Evolutionary conservation across 2,888 invertebrate species (phyloP).

Genomic region (Suillia variegata): DNA sequence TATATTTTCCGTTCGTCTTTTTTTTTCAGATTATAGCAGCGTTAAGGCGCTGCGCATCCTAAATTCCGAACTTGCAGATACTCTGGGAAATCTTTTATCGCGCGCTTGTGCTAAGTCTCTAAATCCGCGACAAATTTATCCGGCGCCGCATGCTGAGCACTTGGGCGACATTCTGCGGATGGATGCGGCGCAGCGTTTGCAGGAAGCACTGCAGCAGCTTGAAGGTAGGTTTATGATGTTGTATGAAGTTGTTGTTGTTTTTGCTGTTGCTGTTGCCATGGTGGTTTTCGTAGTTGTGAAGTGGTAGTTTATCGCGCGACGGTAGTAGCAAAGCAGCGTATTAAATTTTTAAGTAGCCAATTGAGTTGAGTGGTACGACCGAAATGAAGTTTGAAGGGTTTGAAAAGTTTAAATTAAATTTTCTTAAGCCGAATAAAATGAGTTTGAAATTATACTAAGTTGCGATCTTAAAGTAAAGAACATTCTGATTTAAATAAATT

Average conservation of each 20-base stretch:
- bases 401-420: too few species aligned
- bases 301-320: background rate
- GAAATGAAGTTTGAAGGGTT: too few species aligned
- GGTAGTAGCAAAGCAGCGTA: background rate
- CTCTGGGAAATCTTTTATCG: slow-evolving; percentile 86
- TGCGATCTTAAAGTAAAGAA: too few species aligned
- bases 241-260: slow-evolving; percentile 17
- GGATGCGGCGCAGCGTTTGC: slow-evolving; percentile 64
- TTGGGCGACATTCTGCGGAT: slow-evolving; percentile 60
- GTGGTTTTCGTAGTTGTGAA: background rate
- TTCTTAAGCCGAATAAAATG: too few species aligned
- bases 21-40: slow-evolving; percentile 79
- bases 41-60: slow-evolving; percentile 74
- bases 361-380: background rate
- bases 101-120: slow-evolving; percentile 78
- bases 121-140: slow-evolving; percentile 80
- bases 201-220: slow-evolving; percentile 65
- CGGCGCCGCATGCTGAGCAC: slow-evolving; percentile 65
- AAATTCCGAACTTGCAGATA: slow-evolving; percentile 91
- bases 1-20: background rate
- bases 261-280: slow-evolving; percentile 6
- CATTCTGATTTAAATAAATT: too few species aligned
- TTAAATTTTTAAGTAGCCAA: background rate
- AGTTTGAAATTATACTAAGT: too few species aligned
- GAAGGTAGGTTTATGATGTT: slow-evolving; percentile 63